Evolutionary conservation across 2,888 invertebrate species (phyloP), one percentile per base, ranked within the genome.

Genomic region (Antitype chi): DNA sequence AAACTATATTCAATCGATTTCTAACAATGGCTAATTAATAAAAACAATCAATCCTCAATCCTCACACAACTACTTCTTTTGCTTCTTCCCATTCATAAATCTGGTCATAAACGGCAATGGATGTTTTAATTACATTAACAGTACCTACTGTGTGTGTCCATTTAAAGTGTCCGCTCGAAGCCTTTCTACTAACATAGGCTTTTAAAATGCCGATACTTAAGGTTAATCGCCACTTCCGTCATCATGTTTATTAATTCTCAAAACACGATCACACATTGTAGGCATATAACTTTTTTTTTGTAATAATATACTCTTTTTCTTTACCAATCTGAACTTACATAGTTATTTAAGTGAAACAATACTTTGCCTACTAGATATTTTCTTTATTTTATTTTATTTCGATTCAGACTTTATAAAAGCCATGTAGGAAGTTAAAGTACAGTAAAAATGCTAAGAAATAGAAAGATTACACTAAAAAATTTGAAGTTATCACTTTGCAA

Each of bases 11-110:
- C 49, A 25, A 70, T 70, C 25, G 23, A 59, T 76, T 81, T 66
- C 0, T 38, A 59, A 79, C 80, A 80, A 78, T 79, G 23, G 57
- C 57, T 59, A 59, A 72, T 79, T 47, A 59, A 59, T 59, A 59
- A 25, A 57, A 53, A 47, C 25, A 15, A 47, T 32, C 13, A 23
- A 52, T 66, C 66, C 20, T 28, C 28, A 23, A 53, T 43, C 17
- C 38, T 43, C 7, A 23, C 25, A n/a, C 17, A 53, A 8, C n/a
- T 8, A 13, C 20, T 71, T 52, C 11, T 59, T 25, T 49, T 3
- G 9, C 7, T 55, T 57, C 23, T 9, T 11, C 17, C 8, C 5
- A 38, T 43, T 62, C 74, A 32, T 47, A 53, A 57, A 71, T 47
- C 6, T 9, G 6, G 4, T 11, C 15, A n/a, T 49, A n/a, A n/a